Conservation (phyloP, 2,888 invertebrate species). For the Smittia aterrima region DNA sequence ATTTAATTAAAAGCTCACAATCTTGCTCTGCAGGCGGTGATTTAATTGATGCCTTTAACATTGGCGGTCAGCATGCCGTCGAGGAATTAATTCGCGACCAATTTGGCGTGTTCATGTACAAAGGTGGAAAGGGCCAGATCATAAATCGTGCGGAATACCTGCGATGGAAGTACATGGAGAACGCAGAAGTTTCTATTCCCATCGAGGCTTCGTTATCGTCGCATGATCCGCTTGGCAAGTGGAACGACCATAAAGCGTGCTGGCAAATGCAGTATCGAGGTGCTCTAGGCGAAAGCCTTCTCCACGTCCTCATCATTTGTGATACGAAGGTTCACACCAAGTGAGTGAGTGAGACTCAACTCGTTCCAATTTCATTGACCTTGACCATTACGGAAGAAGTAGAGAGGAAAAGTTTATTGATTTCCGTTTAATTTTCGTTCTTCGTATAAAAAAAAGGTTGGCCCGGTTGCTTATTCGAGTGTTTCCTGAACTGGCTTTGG, state of each 20-base stretch:
- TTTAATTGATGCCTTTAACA: conserved; percentile 80
- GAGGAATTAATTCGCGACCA: conserved; percentile 83
- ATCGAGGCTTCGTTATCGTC: conserved; percentile 82
- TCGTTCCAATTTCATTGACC: not conserved
- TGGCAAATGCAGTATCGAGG: conserved; percentile 98
- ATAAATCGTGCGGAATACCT: conserved; percentile 86
- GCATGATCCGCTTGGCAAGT: conserved; percentile 83
- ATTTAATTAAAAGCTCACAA: conserved; percentile 17
- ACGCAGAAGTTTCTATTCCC: conserved; percentile 78
- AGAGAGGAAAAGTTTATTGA: conserved; percentile 2
- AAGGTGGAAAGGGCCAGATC: conserved; percentile 76
- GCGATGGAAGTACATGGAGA: conserved; percentile 85
- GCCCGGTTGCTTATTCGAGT: conserved; percentile 87
- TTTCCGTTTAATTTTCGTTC: conserved; percentile 17
- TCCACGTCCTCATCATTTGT: conserved; percentile 93
- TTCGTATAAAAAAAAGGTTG: conserved; percentile 53
- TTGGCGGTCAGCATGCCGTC: conserved; percentile 78
- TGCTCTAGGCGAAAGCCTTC: conserved; percentile 88
- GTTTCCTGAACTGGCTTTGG: conserved; percentile 85
- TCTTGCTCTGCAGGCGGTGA: conserved; percentile 65
- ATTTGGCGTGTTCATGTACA: conserved; percentile 85
- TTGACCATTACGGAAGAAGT: conserved; percentile 42
- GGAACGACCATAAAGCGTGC: conserved; percentile 89
- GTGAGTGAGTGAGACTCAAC: conserved; percentile 45
- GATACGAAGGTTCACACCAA: conserved; percentile 73